These are phyloP conservation scores for Pelusios castaneus DNA, from an alignment of 2,113 vertebrate species.

Conservation along the genomic window DNA sequence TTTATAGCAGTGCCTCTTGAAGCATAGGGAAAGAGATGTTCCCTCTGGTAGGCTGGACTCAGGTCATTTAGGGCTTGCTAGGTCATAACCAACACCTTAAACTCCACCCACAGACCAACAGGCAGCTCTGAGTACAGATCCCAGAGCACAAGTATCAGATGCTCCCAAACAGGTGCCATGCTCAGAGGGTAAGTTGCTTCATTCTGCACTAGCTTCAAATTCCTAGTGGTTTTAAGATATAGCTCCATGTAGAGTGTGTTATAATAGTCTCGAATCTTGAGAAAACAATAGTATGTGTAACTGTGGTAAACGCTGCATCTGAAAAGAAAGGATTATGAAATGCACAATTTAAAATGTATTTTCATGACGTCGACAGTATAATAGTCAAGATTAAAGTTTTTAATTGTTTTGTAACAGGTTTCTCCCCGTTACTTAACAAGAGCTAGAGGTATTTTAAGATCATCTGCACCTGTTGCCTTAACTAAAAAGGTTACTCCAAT, in stretches of 20 bases:
- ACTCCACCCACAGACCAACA: not conserved
- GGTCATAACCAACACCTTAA: not conserved
- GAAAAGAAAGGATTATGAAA: not conserved
- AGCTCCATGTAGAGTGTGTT: not conserved
- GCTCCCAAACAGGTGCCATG: not conserved
- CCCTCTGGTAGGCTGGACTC: not conserved
- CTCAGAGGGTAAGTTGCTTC: not conserved
- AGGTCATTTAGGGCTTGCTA: not conserved
- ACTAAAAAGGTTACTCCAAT: not conserved
- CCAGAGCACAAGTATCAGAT: not conserved
- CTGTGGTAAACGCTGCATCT: not conserved
- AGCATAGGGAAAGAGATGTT: not conserved
- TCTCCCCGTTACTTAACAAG: not conserved
- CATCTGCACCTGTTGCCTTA: not conserved
- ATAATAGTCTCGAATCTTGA: not conserved
- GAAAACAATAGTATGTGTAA: not conserved
- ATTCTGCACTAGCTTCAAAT: not conserved
- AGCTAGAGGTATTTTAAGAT: not conserved
- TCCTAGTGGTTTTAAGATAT: not conserved
- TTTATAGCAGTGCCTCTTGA: not conserved
- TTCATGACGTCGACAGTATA: not conserved
- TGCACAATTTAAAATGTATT: not conserved
- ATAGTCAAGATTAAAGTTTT: not conserved
- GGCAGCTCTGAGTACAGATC: not conserved
- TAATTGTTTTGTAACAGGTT: not conserved